Base-by-base conservation (phyloP, 1,140 invertebrate species). In the Belonocnema kinseyi region DNA sequence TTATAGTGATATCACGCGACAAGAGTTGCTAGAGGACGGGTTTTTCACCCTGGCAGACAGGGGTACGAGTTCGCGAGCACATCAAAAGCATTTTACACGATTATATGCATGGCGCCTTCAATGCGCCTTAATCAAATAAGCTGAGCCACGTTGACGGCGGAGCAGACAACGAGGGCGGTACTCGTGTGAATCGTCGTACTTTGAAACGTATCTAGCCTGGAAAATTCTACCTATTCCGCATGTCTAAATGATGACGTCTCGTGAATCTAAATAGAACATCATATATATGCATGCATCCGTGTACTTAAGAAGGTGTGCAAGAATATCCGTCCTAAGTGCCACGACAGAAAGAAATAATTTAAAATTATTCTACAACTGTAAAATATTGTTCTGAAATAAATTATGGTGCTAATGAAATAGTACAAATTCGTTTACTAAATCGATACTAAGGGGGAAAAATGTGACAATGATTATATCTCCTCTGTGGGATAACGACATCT, bases 1-100 rank as follows among this genome's bases (percentile, higher is more conserved):
- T 66, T 70, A 75, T 72, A 50, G 70, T 75, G 75, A 76, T 76
- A 81, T 76, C 72, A 72, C 40, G 50, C 66, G 75, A 76, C 26
- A 74, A 71, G 19, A 58, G 8, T 53, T 74, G 77, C 77, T 77
- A 58, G 58, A 71, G 70, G 76, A 78, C 72, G 82, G 80, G 80
- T 78, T 79, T 83, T 83, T 83, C 81, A 79, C 79, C 61, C 75
- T 11, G 58, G 70, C 54, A 78, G 72, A 82, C 74, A 75, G 40
- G 56, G 73, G n/a, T 56, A 74, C 77, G 56, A 80, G 73, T 54
- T 71, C 51, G 72, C 77, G 66, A 79, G 66, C 82, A 80, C 79
- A 83, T 86, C 80, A 84, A 86, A 83, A 85, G 84, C 83, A 84
- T 83, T 86, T 87, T 84, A 85, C 83, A 82, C 76, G 83, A 87